Evolutionary conservation across 2,888 invertebrate genomes (phyloP).

Genomic region (Metopia argyrocephala): DNA sequence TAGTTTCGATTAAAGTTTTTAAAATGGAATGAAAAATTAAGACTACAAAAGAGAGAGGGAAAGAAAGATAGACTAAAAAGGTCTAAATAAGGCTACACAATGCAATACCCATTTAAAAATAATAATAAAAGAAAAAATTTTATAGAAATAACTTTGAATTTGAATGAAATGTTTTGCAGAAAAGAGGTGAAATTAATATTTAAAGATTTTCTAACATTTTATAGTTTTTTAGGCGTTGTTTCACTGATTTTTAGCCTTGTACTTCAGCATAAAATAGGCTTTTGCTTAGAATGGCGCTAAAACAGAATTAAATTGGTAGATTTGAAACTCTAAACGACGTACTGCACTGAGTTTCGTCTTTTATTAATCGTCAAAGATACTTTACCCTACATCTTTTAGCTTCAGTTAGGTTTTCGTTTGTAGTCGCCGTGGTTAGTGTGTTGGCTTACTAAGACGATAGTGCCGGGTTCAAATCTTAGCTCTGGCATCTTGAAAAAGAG

Average conservation of each 20-base stretch:
- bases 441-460: no score
- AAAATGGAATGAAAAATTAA: not conserved
- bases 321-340: no score
- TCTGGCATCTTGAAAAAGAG: no score
- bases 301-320: no score
- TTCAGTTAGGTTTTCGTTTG: no score
- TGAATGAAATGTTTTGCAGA: slow-evolving; percentile 16
- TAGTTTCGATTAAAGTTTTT: slow-evolving; percentile 9
- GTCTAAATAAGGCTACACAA: not conserved
- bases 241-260: no score
- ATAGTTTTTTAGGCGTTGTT: not conserved
- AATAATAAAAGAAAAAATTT: not conserved
- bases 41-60: not conserved
- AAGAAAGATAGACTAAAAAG: not conserved
- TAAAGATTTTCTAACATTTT: not conserved
- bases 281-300: no score
- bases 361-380: no score
- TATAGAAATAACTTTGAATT: not conserved
- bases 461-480: no score
- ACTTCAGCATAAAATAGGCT: not conserved
- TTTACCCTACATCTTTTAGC: no score
- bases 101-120: not conserved
- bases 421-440: no score
- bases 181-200: not conserved
- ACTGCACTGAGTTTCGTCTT: no score